A percentile compares a stretch with the other conserved stretches of the same genome.
These are phyloP conservation scores for Chelonus formosanus DNA, from an alignment of 2,888 invertebrate genomes.

Conservation along the genomic window DNA sequence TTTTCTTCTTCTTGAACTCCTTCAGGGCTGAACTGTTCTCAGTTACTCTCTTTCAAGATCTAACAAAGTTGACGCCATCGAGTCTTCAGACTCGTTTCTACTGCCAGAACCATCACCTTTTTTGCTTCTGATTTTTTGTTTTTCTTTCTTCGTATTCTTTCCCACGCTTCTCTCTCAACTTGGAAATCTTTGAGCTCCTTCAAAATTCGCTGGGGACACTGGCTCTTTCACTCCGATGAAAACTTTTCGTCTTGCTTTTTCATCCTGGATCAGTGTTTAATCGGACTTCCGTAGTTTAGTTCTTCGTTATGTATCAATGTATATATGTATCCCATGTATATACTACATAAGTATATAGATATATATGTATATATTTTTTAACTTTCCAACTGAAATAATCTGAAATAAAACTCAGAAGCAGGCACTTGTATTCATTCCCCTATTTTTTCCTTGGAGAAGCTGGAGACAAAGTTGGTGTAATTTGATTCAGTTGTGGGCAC, in stretches of 20 bases:
- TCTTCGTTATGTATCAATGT: too few relatives aligned
- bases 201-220: slow-evolving; percentile 40
- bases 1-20: slow-evolving; percentile 38
- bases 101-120: slow-evolving; percentile 25
- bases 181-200: slow-evolving; percentile 45
- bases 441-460: background rate
- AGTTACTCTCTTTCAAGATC: slow-evolving; percentile 27
- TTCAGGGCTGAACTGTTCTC: slow-evolving; percentile 33
- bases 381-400: too few relatives aligned
- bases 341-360: slow-evolving; percentile 10
- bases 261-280: slow-evolving; percentile 58
- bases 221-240: slow-evolving; percentile 43
- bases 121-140: slow-evolving; percentile 25
- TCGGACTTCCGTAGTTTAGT: slow-evolving; percentile 45
- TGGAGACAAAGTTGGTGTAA: too few relatives aligned
- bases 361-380: background rate
- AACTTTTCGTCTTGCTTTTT: slow-evolving; percentile 57
- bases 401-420: too few relatives aligned
- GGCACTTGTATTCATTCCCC: background rate
- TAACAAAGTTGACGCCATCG: slow-evolving; percentile 41
- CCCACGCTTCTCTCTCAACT: slow-evolving; percentile 37
- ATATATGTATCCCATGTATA: slow-evolving; percentile 18
- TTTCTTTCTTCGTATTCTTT: slow-evolving; percentile 26
- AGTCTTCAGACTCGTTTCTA: background rate
- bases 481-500: too few relatives aligned